Evolutionary conservation across 2,113 vertebrate species (phyloP), one percentile per base, ranked within the genome.

Genomic region (Upupa epops): DNA sequence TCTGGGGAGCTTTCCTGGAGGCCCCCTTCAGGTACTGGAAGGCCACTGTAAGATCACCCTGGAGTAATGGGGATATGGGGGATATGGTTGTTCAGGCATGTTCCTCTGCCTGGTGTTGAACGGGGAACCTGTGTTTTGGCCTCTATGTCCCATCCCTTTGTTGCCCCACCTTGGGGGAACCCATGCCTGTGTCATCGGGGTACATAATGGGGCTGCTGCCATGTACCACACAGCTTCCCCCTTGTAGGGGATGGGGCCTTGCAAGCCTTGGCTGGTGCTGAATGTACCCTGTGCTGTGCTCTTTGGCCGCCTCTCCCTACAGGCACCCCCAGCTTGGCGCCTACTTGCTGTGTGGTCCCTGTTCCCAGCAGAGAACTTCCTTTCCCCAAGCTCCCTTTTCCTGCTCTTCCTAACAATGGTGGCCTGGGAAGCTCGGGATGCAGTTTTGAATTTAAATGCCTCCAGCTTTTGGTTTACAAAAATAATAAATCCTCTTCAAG

Each of bases 401-500:
- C 60, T 48, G 45, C 59, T 71, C 32, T 79, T 58, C 64, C 63
- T 68, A 91, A 89, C 87, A 90, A 82, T 87, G 86, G 89, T 85
- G 89, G 92, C 82, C 89, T 0, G 0, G 37, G 74, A 81, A 60
- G 78, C 92, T 83, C 25, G 89, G 71, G 77, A 71, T 87, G 72
- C 28, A 93, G 78, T 22, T 93, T 72, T 85, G 78, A 89, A 89
- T 93, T 94, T 93, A 90, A 89, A 94, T 86, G 82, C 4, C 3
- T 71, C 86, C 90, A 85, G 86, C 55, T 55, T 75, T 84, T 34
- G 40, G 68, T 92, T 88, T 77, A 45, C 77, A 85, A 89, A 94
- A 95, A 89, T 89, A 94, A 95, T 76, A 89, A 92, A 89, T 73
- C 19, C 64, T 19, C 64, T 93, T 94, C 89, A 90, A 87, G 84